phyloP scores from a whole-genome alignment of 1,140 invertebrate genomes.

The Atopsyche davidsoni region DNA sequence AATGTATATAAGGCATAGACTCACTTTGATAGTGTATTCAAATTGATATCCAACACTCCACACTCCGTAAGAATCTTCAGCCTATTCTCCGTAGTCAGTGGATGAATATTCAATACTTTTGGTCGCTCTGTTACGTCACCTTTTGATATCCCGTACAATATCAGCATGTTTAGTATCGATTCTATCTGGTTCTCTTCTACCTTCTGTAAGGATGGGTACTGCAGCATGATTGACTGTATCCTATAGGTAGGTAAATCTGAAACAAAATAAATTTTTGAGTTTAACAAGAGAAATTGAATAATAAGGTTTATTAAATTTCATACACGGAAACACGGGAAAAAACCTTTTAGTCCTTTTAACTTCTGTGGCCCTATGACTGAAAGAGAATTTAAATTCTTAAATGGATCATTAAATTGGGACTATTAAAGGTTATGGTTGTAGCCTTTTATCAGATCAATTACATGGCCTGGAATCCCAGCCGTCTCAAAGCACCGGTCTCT shows the following conservation, averaged over 20 bases:
- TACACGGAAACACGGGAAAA: too few relatives aligned
- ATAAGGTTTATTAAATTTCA: too few relatives aligned
- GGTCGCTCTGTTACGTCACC: conserved; percentile 44
- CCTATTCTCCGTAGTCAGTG: conserved; percentile 48
- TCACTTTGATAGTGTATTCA: conserved; percentile 46
- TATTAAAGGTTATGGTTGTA: too few relatives aligned
- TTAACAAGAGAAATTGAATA: too few relatives aligned
- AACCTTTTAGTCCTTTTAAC: too few relatives aligned
- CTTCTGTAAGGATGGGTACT: conserved; percentile 17
- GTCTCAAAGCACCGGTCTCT: too few relatives aligned
- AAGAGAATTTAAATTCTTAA: too few relatives aligned
- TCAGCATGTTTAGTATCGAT: conserved; percentile 34
- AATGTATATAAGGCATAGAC: conserved; percentile 25
- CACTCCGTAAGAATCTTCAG: conserved; percentile 49
- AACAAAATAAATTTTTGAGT: not conserved
- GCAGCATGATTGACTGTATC: conserved; percentile 22
- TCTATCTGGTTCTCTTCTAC: conserved; percentile 32
- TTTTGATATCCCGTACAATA: conserved; percentile 38
- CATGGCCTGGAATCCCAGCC: too few relatives aligned
- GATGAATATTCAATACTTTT: conserved; percentile 49
- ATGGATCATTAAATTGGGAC: too few relatives aligned
- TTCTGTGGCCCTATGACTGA: too few relatives aligned
- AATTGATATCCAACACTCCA: conserved; percentile 43
- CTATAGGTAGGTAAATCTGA: conserved; percentile 14
- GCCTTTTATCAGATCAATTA: too few relatives aligned